Evolutionary conservation across 2,797 vertebrate species (phyloP).

Genomic region (Syndactyla subalaris): DNA sequence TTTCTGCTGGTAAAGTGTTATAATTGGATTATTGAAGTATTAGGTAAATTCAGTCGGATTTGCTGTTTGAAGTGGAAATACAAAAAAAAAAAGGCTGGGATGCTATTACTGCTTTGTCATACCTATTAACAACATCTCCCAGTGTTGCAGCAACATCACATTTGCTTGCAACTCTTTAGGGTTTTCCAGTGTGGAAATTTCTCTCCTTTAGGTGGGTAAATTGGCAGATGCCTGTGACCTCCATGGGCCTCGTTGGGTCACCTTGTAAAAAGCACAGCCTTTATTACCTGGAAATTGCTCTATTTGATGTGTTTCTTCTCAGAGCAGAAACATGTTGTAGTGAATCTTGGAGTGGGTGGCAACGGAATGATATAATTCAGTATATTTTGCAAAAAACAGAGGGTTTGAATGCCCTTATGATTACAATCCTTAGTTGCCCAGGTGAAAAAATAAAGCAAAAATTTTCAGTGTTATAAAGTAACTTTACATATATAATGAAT

Average conservation of each 20-base stretch:
- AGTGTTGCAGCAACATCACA: slow-evolving; percentile 42
- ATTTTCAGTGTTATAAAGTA: neutral
- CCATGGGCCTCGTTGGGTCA: fast-evolving
- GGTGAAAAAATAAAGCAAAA: neutral
- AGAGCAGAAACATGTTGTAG: neutral
- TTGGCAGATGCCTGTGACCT: neutral
- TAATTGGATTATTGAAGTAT: slow-evolving; percentile 80
- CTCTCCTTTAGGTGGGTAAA: neutral
- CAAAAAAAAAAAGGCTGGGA: slow-evolving; percentile 42
- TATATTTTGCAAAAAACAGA: neutral
- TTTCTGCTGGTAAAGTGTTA: slow-evolving; percentile 71
- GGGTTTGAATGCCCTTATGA: neutral
- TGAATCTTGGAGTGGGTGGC: neutral
- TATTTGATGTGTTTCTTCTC: neutral
- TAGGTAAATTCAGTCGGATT: slow-evolving; percentile 75
- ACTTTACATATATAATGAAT: neutral
- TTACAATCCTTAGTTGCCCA: neutral
- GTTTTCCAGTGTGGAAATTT: neutral
- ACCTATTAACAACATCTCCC: slow-evolving; percentile 59
- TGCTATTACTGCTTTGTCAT: slow-evolving; percentile 58
- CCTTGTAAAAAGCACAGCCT: neutral
- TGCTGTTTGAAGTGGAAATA: slow-evolving; percentile 76
- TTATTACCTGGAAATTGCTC: neutral
- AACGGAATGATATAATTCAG: neutral
- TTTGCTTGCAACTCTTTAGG: slow-evolving; percentile 10